A percentile compares a stretch with the other conserved stretches of the same genome.
These are phyloP conservation scores for Anagyrus pseudococci DNA, from an alignment of 2,888 invertebrate species.

Conservation along the genomic window DNA sequence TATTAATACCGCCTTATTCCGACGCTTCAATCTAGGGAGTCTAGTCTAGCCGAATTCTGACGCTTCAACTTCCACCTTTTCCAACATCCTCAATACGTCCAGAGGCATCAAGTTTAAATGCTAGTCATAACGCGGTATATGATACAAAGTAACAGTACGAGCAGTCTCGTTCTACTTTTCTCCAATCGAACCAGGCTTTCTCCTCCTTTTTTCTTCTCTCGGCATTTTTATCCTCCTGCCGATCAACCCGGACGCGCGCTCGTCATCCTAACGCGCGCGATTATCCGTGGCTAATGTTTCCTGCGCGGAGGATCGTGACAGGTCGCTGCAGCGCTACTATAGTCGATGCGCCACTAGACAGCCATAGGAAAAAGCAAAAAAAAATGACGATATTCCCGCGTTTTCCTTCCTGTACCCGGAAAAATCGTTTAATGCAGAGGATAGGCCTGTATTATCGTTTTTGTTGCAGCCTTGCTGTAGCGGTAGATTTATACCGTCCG, in stretches of 20 bases:
- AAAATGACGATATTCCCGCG: slow-evolving; percentile 1
- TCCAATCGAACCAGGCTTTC: not conserved
- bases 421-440: slow-evolving; percentile 7
- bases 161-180: slow-evolving; percentile 9
- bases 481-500: not conserved
- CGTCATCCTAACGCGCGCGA: slow-evolving; percentile 1
- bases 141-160: not conserved
- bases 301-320: slow-evolving; percentile 32
- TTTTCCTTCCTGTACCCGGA: not conserved
- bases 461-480: slow-evolving; percentile 1
- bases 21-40: no score
- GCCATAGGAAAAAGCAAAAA: not conserved
- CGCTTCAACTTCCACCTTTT: no score
- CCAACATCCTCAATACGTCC: not conserved
- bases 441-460: slow-evolving; percentile 16
- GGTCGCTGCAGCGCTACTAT: slow-evolving; percentile 6
- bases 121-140: no score
- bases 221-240: slow-evolving; percentile 8
- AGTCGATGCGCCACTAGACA: not conserved
- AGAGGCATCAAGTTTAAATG: no score
- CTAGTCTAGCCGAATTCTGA: no score
- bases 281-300: slow-evolving; percentile 17
- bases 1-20: no score
- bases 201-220: slow-evolving; percentile 1
- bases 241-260: not conserved